These are phyloP conservation scores for Drosophila aff. DNA, from an alignment of 1,140 invertebrate genomes.

Conservation along the genomic window DNA sequence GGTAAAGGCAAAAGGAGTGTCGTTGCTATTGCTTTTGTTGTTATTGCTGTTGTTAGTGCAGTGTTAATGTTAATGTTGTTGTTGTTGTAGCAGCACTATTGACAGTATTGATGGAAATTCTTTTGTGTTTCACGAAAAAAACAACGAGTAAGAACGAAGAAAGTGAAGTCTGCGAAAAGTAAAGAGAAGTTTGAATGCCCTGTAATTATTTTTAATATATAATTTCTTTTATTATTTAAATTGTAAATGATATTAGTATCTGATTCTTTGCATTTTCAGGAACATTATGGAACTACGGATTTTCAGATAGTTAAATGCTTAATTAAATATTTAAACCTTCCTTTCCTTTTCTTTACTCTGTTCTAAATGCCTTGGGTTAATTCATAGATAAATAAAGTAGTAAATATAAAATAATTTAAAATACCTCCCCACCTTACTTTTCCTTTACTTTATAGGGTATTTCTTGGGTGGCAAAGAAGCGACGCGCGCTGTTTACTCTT, in stretches of 20 bases:
- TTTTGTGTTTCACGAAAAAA: slow-evolving; percentile 69
- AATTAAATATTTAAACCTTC: neutral
- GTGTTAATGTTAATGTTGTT: slow-evolving; percentile 45
- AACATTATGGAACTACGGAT: no score
- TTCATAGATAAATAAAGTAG: neutral
- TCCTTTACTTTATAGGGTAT: neutral
- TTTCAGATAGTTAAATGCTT: no score
- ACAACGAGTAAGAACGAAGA: slow-evolving; percentile 49
- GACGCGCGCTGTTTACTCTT: slow-evolving; percentile 65
- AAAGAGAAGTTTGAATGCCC: slow-evolving; percentile 29
- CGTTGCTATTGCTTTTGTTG: slow-evolving; percentile 41
- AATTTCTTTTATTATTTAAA: neutral
- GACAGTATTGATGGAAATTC: slow-evolving; percentile 82
- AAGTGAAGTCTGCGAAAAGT: slow-evolving; percentile 14
- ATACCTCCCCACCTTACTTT: neutral
- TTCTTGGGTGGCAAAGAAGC: slow-evolving; percentile 24
- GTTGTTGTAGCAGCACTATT: slow-evolving; percentile 66
- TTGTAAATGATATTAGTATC: neutral
- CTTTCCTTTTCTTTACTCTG: neutral
- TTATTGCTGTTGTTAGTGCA: slow-evolving; percentile 34
- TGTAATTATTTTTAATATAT: neutral
- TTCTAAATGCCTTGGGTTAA: neutral
- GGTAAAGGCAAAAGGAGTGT: slow-evolving; percentile 59
- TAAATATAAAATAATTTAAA: neutral
- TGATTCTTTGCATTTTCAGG: no score